Conservation (phyloP, 2,113 vertebrate species). For the Columba livia region DNA sequence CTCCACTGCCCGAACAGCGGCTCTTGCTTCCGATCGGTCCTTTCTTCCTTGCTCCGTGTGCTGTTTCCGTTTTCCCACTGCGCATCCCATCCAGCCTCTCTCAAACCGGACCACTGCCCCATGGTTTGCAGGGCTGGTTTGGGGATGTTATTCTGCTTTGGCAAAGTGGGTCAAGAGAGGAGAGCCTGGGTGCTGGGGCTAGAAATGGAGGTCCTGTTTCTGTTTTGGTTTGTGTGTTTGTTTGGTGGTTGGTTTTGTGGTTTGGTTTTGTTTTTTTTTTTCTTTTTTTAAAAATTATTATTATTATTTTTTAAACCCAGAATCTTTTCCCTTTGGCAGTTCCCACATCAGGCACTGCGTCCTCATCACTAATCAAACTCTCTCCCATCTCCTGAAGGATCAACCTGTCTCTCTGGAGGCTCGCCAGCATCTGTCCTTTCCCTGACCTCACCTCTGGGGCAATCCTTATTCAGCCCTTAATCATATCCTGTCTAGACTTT, state of each 20-base stretch:
- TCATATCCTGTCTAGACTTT: slow-evolving; percentile 82
- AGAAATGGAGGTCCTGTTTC: background rate
- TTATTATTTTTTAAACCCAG: too few relatives aligned
- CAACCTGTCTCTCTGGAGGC: slow-evolving; percentile 34
- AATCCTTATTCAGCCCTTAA: slow-evolving; percentile 70
- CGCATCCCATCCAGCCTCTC: background rate
- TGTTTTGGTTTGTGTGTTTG: too few relatives aligned
- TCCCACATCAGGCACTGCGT: background rate
- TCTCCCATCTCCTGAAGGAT: slow-evolving; percentile 37
- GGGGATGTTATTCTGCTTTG: background rate
- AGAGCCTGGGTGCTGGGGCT: background rate
- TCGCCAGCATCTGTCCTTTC: slow-evolving; percentile 70
- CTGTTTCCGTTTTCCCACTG: background rate
- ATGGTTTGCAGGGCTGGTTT: background rate
- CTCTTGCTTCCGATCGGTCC: fast-evolving
- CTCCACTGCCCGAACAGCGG: background rate
- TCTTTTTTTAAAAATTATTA: too few relatives aligned
- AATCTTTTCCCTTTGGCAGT: background rate
- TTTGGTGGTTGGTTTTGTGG: too few relatives aligned
- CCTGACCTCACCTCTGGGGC: slow-evolving; percentile 71
- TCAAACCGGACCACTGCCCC: background rate
- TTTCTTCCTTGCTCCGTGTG: background rate
- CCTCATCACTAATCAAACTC: background rate
- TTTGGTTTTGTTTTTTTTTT: background rate
- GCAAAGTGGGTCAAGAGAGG: background rate